phyloP scores from a whole-genome alignment of 2,888 invertebrate species.

The Drosophila multiciliata region DNA sequence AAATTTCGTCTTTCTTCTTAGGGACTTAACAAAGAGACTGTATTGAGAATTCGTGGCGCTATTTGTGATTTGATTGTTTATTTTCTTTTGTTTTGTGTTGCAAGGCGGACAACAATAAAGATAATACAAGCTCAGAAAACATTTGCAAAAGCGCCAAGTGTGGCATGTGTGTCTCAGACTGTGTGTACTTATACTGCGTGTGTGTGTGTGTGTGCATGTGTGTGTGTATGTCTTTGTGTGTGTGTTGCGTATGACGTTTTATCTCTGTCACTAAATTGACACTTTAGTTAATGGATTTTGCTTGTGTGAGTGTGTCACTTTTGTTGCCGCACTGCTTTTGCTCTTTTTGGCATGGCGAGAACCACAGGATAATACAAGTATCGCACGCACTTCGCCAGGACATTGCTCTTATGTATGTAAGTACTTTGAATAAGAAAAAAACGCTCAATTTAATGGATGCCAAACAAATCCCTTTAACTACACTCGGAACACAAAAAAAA shows the following conservation, averaged over 20 bases:
- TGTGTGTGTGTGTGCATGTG: slow-evolving; percentile 8
- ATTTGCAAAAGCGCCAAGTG: slow-evolving; percentile 26
- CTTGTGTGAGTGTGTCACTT: slow-evolving; percentile 66
- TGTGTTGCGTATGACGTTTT: slow-evolving; percentile 74
- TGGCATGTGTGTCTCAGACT: background rate
- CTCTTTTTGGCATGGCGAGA: slow-evolving; percentile 46
- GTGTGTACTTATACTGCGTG: background rate
- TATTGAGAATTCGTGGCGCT: slow-evolving; percentile 12
- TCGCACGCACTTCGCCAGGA: slow-evolving; percentile 59
- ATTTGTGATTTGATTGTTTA: slow-evolving; percentile 5
- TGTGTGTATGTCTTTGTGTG: slow-evolving; percentile 35
- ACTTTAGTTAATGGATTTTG: slow-evolving; percentile 83
- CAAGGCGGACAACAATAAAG: slow-evolving; percentile 39
- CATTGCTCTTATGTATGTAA: slow-evolving; percentile 52
- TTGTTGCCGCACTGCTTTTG: slow-evolving; percentile 45
- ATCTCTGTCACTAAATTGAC: slow-evolving; percentile 84
- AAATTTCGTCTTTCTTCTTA: background rate
- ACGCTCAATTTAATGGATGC: slow-evolving; percentile 78
- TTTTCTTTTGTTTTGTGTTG: slow-evolving; percentile 33
- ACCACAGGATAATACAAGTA: slow-evolving; percentile 34
- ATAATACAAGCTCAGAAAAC: slow-evolving; percentile 24
- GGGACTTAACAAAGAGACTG: slow-evolving; percentile 7
- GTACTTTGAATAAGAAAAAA: slow-evolving; percentile 76
- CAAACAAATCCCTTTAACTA: slow-evolving; percentile 69
- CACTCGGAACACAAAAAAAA: slow-evolving; percentile 22